These are phyloP conservation scores for Drosophila biarmipes DNA, from an alignment of 1,140 invertebrate genomes.

Conservation along the genomic window DNA sequence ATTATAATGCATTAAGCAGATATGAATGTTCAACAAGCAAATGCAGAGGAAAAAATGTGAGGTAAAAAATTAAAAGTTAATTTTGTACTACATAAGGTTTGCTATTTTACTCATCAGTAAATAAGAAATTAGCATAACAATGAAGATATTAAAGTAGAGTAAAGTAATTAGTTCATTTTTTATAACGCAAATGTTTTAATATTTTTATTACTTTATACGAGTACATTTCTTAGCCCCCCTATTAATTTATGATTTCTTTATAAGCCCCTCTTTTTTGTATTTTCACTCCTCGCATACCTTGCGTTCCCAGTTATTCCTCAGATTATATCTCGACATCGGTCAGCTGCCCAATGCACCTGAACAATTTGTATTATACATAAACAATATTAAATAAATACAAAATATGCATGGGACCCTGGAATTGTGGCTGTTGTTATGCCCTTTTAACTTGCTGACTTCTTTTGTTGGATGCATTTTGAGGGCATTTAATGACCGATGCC, in stretches of 20 bases:
- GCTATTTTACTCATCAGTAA: background rate
- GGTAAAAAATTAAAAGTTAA: background rate
- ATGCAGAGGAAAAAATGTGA: background rate
- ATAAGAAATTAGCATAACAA: background rate
- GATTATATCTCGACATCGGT: constrained; percentile 24
- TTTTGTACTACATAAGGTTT: background rate
- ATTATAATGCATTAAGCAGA: constrained; percentile 33
- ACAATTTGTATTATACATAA: constrained; percentile 49
- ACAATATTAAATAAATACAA: constrained; percentile 49
- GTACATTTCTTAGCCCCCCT: background rate
- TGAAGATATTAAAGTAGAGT: background rate
- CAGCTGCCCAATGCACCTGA: constrained; percentile 50
- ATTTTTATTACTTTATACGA: no score
- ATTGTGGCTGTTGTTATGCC: constrained; percentile 19
- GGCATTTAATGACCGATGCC: constrained; percentile 79
- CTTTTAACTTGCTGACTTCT: constrained; percentile 21
- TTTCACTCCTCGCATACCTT: background rate
- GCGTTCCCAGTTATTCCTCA: constrained; percentile 8
- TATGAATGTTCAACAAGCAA: background rate
- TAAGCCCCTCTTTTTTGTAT: background rate
- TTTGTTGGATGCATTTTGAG: constrained; percentile 58
- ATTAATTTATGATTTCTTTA: background rate
- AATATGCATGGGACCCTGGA: constrained; percentile 30
- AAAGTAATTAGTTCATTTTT: background rate
- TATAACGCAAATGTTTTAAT: no score